Conservation (phyloP, 2,113 vertebrate genomes). For the Phylloscopus trochilus region DNA sequence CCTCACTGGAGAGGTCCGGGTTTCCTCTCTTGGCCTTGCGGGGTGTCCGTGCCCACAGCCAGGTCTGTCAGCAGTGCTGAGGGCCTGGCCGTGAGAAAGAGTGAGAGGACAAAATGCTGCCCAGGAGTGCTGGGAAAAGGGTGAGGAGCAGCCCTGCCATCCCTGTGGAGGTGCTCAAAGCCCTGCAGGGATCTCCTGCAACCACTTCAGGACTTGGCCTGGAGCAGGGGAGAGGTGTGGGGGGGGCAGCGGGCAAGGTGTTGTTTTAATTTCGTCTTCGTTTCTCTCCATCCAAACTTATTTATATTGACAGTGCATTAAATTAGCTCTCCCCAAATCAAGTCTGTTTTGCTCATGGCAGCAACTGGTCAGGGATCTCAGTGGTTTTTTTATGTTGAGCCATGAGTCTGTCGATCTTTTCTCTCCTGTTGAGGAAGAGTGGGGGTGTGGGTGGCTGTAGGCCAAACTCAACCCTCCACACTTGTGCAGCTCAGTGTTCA, state of each 20-base stretch:
- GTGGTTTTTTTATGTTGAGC: neutral
- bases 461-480: neutral
- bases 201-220: rapidly evolving
- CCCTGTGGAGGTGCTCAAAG: neutral
- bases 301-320: neutral
- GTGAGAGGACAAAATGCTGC: neutral
- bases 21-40: neutral
- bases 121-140: neutral
- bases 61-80: too few species aligned
- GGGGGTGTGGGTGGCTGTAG: neutral
- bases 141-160: neutral
- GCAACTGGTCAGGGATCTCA: neutral
- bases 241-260: rapidly evolving
- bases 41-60: neutral
- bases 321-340: neutral
- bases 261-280: neutral
- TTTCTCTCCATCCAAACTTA: neutral
- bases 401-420: neutral
- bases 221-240: neutral
- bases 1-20: neutral
- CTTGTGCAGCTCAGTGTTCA: neutral
- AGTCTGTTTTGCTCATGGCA: neutral
- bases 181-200: neutral
- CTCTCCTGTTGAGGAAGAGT: neutral
- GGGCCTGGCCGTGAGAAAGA: rapidly evolving